phyloP scores from a whole-genome alignment of 1,140 invertebrate species.

The Bombus affinis region DNA sequence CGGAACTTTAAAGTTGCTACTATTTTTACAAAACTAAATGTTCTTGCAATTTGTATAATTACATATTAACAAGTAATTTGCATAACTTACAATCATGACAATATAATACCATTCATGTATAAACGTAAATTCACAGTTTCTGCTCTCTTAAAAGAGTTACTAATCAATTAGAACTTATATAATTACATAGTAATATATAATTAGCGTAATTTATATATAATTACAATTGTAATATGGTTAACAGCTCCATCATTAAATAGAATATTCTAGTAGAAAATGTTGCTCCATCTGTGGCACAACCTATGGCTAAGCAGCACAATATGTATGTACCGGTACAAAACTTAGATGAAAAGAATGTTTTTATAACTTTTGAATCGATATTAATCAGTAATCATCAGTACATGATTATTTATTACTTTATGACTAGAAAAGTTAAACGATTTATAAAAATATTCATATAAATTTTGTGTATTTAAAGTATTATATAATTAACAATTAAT shows the following conservation, averaged over 20 bases:
- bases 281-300: slow-evolving; percentile 61
- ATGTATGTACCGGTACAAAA: slow-evolving; percentile 66
- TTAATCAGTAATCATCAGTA: background rate
- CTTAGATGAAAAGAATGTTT: background rate
- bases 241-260: slow-evolving; percentile 60
- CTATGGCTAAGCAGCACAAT: slow-evolving; percentile 63
- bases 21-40: slow-evolving; percentile 48
- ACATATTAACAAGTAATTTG: slow-evolving; percentile 54
- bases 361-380: background rate
- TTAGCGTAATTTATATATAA: slow-evolving; percentile 43
- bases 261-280: slow-evolving; percentile 58
- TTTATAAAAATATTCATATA: slow-evolving; percentile 3
- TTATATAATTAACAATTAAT: slow-evolving; percentile 4
- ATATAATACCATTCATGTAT: slow-evolving; percentile 33
- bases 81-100: slow-evolving; percentile 38
- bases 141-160: slow-evolving; percentile 32
- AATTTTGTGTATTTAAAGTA: slow-evolving; percentile 30
- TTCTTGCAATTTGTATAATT: slow-evolving; percentile 37
- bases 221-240: slow-evolving; percentile 57
- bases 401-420: slow-evolving; percentile 47
- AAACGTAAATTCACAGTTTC: slow-evolving; percentile 47
- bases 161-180: slow-evolving; percentile 35
- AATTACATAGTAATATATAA: slow-evolving; percentile 44
- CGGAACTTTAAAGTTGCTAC: slow-evolving; percentile 45
- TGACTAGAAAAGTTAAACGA: slow-evolving; percentile 59